A percentile compares a stretch with the other conserved stretches of the same genome.
These are phyloP conservation scores for Brachionus rotundiformis DNA, from an alignment of 1,140 invertebrate genomes.

Conservation along the genomic window DNA sequence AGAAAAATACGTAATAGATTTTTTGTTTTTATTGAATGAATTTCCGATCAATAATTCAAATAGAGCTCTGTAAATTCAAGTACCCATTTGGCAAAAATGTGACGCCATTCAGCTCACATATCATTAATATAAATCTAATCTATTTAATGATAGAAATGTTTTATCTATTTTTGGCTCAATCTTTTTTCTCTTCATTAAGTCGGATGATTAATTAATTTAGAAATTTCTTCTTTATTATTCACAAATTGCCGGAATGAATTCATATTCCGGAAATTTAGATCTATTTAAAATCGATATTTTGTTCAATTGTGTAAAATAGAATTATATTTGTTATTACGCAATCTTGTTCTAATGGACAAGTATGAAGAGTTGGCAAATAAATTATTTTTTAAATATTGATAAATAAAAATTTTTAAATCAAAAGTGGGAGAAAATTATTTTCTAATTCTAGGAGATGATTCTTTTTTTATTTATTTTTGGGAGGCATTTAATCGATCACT, in stretches of 20 bases:
- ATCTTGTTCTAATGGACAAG: too few relatives aligned
- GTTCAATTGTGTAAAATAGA: background rate
- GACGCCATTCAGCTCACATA: too few relatives aligned
- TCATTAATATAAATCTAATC: background rate
- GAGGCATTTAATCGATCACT: too few relatives aligned
- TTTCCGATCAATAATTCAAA: slow-evolving; percentile 3
- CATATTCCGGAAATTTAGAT: background rate
- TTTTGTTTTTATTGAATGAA: slow-evolving; percentile 15
- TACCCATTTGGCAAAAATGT: background rate
- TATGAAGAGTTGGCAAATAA: too few relatives aligned
- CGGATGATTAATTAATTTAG: background rate
- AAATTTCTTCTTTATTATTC: background rate
- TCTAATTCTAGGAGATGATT: too few relatives aligned
- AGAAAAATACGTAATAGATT: background rate
- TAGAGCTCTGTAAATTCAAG: background rate
- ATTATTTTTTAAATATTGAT: too few relatives aligned
- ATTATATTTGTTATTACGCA: background rate
- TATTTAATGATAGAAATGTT: background rate
- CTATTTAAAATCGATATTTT: too few relatives aligned
- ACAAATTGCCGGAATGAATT: background rate
- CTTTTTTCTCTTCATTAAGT: background rate
- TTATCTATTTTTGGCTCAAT: background rate
- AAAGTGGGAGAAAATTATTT: too few relatives aligned
- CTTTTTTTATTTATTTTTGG: too few relatives aligned
- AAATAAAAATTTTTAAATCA: too few relatives aligned